Percentiles rank a stretch among this genome's conserved stretches.
phyloP scores from a whole-genome alignment of 2,113 vertebrate genomes.

The Myotis davidii region DNA sequence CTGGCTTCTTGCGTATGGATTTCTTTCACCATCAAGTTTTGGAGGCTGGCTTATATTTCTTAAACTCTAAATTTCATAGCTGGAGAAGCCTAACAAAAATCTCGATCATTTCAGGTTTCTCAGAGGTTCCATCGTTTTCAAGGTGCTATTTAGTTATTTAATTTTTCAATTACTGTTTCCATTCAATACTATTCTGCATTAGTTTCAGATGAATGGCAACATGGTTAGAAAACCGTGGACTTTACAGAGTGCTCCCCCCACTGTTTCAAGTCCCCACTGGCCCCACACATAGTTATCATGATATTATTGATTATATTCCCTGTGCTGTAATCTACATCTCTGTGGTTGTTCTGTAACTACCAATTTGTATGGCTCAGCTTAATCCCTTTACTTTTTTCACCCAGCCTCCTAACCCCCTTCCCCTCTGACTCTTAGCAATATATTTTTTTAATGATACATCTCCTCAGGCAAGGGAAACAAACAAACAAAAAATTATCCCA shows the following conservation, averaged over 20 bases:
- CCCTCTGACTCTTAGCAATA: neutral
- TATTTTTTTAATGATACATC: neutral
- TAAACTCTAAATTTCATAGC: conserved; percentile 13
- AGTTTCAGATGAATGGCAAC: neutral
- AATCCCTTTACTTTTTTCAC: neutral
- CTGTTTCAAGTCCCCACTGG: neutral
- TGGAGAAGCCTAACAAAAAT: neutral
- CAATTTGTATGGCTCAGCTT: neutral
- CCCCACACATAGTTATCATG: neutral
- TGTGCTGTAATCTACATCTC: neutral
- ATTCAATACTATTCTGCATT: neutral
- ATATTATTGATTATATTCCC: neutral
- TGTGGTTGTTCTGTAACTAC: neutral
- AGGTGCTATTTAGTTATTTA: neutral
- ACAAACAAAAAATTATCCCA: neutral
- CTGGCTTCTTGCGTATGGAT: neutral
- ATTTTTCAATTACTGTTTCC: neutral
- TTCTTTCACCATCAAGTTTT: neutral
- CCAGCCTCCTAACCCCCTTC: neutral
- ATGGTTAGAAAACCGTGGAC: neutral
- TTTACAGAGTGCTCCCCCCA: neutral
- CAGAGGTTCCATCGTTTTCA: neutral
- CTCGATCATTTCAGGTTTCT: neutral
- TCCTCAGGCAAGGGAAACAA: neutral
- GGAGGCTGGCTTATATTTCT: neutral